These are phyloP conservation scores for Vulpes vulpes DNA, from an alignment of 2,113 vertebrate species.

Conservation along the genomic window DNA sequence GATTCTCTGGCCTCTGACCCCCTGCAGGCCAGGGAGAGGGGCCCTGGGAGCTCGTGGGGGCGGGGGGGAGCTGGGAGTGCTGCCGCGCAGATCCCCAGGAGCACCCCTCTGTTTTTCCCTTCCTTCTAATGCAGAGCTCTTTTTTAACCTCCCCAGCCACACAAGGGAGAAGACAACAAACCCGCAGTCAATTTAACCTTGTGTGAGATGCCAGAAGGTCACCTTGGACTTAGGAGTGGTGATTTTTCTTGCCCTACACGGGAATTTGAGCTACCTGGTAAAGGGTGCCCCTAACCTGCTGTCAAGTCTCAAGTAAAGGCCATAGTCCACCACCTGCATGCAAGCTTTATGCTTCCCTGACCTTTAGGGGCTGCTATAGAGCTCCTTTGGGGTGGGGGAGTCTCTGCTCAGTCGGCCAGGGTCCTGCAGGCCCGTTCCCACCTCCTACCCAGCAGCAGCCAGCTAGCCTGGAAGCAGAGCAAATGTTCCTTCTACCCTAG, in stretches of 20 bases:
- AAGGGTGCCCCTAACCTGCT: not conserved
- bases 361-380: not conserved
- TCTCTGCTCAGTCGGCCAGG: fast-evolving
- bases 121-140: constrained; percentile 27
- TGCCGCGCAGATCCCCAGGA: not conserved
- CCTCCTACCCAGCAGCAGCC: not conserved
- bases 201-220: not conserved
- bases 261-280: not conserved
- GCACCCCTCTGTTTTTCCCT: not conserved
- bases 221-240: not conserved
- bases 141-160: constrained; percentile 59
- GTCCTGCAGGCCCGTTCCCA: not conserved
- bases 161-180: constrained; percentile 10
- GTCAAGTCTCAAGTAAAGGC: not conserved
- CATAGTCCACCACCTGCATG: not conserved
- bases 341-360: not conserved
- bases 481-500: not conserved
- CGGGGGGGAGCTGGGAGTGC: not conserved
- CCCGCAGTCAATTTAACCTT: not conserved
- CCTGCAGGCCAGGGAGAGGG: not conserved
- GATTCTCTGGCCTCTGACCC: not conserved
- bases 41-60: too few relatives aligned
- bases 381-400: not conserved
- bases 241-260: not conserved
- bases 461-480: not conserved